Conservation (phyloP, 92 coral and sea anemone species). For the Metridium senile region DNA sequence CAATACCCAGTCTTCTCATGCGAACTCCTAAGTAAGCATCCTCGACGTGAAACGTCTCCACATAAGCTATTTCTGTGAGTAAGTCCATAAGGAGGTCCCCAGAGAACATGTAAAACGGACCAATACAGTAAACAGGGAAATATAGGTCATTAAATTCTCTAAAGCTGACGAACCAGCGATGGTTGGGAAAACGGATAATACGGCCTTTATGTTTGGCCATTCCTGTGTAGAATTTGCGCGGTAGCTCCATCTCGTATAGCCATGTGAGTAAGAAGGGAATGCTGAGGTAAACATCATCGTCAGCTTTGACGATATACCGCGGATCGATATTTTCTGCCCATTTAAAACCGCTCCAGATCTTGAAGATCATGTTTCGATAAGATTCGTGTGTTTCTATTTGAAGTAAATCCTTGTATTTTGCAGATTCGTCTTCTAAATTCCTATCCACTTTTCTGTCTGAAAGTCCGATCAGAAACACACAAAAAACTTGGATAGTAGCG, state of each 20-base stretch:
- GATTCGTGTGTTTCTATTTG: slow-evolving; percentile 11
- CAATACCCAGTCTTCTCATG: slow-evolving; percentile 15
- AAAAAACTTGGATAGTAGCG: slow-evolving; percentile 13
- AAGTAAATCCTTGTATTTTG: slow-evolving; percentile 22
- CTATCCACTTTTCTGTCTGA: slow-evolving; percentile 5
- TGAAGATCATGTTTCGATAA: slow-evolving; percentile 34
- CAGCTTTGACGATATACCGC: slow-evolving; percentile 29
- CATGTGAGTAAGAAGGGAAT: slow-evolving; percentile 28
- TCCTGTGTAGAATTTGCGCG: slow-evolving; percentile 32
- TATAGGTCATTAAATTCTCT: slow-evolving; percentile 23
- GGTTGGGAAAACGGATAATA: slow-evolving; percentile 12
- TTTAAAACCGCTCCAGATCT: slow-evolving; percentile 26
- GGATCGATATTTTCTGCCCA: slow-evolving; percentile 28
- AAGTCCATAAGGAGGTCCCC: slow-evolving; percentile 17
- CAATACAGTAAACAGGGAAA: slow-evolving; percentile 38
- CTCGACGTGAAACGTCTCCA: slow-evolving; percentile 31
- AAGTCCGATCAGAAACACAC: slow-evolving; percentile 25
- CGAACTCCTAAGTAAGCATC: slow-evolving; percentile 41
- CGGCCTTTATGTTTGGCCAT: slow-evolving; percentile 20
- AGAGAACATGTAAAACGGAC: slow-evolving; percentile 39
- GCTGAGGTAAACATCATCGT: slow-evolving; percentile 35
- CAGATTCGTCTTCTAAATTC: slow-evolving; percentile 11
- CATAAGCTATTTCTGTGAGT: neutral
- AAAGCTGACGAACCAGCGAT: slow-evolving; percentile 38
- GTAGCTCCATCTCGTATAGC: slow-evolving; percentile 15